Evolutionary conservation across 2,113 vertebrate species (phyloP).

Genomic region (Motacilla alba): DNA sequence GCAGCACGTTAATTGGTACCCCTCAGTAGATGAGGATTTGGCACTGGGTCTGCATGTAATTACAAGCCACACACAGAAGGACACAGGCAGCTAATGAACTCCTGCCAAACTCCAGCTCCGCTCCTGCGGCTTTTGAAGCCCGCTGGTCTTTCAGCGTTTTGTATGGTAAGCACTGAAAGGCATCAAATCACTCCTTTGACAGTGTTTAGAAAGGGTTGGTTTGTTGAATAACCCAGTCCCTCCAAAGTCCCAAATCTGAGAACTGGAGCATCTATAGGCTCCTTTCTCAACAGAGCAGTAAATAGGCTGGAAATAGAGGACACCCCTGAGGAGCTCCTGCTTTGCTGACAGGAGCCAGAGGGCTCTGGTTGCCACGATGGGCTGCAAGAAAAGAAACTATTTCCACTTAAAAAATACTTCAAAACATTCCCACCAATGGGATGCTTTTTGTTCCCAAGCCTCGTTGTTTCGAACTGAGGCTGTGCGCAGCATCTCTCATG

Average conservation of each 20-base stretch:
- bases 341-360: neutral
- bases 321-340: neutral
- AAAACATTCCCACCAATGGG: neutral
- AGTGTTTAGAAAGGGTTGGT: conserved; percentile 52
- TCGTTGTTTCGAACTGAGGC: neutral
- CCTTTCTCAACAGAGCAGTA: conserved; percentile 23
- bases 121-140: conserved; percentile 75
- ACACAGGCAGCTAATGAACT: conserved; percentile 72
- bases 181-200: conserved; percentile 69
- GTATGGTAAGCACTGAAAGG: conserved; percentile 73
- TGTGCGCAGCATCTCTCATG: neutral
- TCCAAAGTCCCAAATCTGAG: conserved; percentile 61
- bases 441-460: neutral
- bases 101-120: conserved; percentile 71
- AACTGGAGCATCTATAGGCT: conserved; percentile 51
- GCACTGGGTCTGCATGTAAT: conserved; percentile 73
- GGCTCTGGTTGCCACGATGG: neutral
- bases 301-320: conserved; percentile 46
- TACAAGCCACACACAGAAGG: conserved; percentile 78
- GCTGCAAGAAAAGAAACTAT: conserved; percentile 41
- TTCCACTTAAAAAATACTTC: conserved; percentile 19
- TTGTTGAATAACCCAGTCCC: conserved; percentile 68
- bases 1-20: conserved; percentile 72
- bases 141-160: conserved; percentile 71
- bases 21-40: conserved; percentile 71